These are phyloP conservation scores for Eilema sororculum DNA, from an alignment of 2,888 invertebrate species.

Conservation along the genomic window DNA sequence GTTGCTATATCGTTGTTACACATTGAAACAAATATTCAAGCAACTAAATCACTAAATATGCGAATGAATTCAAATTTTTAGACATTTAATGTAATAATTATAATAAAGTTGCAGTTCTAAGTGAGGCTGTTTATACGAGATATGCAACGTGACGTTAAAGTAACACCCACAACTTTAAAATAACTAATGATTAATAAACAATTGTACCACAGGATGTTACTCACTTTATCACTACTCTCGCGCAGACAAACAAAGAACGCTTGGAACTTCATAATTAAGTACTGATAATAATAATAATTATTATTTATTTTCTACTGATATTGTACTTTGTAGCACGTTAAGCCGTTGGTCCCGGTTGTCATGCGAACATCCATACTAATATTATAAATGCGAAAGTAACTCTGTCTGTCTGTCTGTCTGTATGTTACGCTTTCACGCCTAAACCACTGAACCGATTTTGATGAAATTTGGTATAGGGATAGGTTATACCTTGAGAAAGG, in stretches of 20 bases:
- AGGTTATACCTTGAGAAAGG: too few species aligned
- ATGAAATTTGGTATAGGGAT: too few species aligned
- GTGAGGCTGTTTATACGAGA: background rate
- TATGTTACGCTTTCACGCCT: too few species aligned
- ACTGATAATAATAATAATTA: too few species aligned
- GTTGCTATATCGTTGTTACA: background rate
- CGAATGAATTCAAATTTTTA: background rate
- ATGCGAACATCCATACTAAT: too few species aligned
- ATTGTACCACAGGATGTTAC: background rate
- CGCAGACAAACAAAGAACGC: background rate
- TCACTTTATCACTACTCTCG: background rate
- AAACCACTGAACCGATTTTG: too few species aligned
- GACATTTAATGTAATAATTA: background rate
- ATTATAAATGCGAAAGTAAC: too few species aligned
- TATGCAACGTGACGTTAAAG: background rate
- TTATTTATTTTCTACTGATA: background rate
- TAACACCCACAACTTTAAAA: background rate
- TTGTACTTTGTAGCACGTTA: background rate
- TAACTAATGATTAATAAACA: background rate
- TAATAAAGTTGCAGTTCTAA: background rate
- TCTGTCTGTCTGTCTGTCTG: too few species aligned
- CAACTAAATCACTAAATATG: background rate
- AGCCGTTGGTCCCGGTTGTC: too few species aligned
- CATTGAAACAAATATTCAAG: background rate
- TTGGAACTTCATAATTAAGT: background rate